Conservation (phyloP, 2,888 invertebrate species). For the Luffia ferchaultella region DNA sequence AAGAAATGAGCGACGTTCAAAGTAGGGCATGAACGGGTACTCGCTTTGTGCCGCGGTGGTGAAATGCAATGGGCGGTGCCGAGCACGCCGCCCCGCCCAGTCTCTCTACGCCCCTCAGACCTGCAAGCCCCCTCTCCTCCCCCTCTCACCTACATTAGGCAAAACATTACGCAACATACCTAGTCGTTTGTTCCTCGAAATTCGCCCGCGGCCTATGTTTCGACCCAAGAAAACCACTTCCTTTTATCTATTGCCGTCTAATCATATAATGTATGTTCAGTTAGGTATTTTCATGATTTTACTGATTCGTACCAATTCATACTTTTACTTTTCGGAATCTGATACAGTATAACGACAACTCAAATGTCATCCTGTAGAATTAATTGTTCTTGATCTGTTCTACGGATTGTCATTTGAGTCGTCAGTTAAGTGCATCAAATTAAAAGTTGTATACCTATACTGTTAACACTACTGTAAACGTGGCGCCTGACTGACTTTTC, state of each 20-base stretch:
- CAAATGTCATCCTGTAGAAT: no score
- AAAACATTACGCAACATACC: conserved; percentile 43
- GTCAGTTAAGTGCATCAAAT: no score
- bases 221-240: conserved; percentile 9
- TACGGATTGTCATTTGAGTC: no score
- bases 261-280: no score
- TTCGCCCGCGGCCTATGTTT: conserved; percentile 28
- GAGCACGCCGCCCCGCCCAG: conserved; percentile 57
- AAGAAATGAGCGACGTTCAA: conserved; percentile 41
- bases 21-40: conserved; percentile 42
- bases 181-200: conserved; percentile 38
- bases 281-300: no score
- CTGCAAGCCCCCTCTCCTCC: conserved; percentile 34
- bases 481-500: no score
- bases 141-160: neutral
- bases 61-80: conserved; percentile 58
- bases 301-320: no score
- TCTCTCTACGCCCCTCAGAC: conserved; percentile 43
- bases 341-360: no score
- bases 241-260: neutral
- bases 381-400: no score
- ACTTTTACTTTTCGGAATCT: no score
- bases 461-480: no score
- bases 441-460: no score
- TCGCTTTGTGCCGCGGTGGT: conserved; percentile 33